Base-by-base conservation (phyloP, 2,797 vertebrate genomes). In the Trachops cirrhosus region DNA sequence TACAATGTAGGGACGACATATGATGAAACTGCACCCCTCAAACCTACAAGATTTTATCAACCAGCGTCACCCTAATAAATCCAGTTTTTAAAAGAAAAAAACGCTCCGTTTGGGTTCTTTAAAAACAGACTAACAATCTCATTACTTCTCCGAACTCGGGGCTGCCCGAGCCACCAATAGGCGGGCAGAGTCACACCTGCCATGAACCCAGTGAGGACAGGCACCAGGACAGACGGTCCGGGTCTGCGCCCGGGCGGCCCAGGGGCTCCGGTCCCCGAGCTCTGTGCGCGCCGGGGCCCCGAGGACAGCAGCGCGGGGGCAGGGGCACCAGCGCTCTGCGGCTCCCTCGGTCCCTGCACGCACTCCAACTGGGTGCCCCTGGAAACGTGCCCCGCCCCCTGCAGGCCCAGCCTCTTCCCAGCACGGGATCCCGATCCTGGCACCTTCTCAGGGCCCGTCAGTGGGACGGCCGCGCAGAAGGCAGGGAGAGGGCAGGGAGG, bases 301-400 rank as follows among this genome's bases (percentile, higher is more conserved):
- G 79, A 91, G 82, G 89, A 94, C 15, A 93, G 92, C 94, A 89
- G 75, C 87, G 92, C 96, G 89, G 93, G 75, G 85, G 78, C 91
- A 94, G 75, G 74, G 85, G 37, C 62, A 70, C 59, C 52, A 86
- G 90, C 84, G 85, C 39, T 84, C 91, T 57, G 54, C 89, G 46
- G 84, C 52, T 86, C 48, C 88, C 91, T 57, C 89, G 34, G 96
- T 91, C 94, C 80, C 93, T 68, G 96, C 26, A 14, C 24, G 74
- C 34, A 54, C 78, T 92, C 70, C 29, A 32, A 7, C 71, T 77
- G 86, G 52, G 74, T 9, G 89, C 67, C 71, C 88, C 75, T 18
- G 46, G 77, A 79, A 80, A 34, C n/a, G 32, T 37, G 24, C 26
- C 74, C 71, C 37, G 3, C 14, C 57, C 77, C 39, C 68, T 0